Evolutionary conservation across 2,113 vertebrate genomes (phyloP), one percentile per base, ranked within the genome.

Genomic region (Anarrhichthys ocellatus): DNA sequence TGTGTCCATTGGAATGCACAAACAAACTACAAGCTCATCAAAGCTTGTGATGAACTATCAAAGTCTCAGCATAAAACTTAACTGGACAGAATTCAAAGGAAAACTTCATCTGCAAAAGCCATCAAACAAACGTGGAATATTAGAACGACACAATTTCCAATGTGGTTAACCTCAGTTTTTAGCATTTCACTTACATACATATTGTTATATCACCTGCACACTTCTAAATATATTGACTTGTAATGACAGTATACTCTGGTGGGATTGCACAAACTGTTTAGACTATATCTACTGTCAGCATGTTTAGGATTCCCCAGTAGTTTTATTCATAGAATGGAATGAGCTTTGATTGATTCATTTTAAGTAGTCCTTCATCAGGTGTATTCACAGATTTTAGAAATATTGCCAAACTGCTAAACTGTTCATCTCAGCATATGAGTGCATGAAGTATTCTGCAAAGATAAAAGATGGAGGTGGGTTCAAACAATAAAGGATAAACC

Each of bases 1-100:
- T 56, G 59, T 71, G 15, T 58, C 61, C 22, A 59, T 17, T 27
- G 27, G 59, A 71, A 80, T 24, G 27, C 36, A 69, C 58, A 73
- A n/a, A 73, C 68, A 52, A 42, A 52, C 38, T 22, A 22, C 40
- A 62, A 32, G 61, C 36, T 77, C 15, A 74, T 61, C 58, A 50
- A 79, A 34, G 2, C 15, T 50, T 42, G 4, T 36, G 17, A 56
- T 59, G 11, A 68, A 9, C 34, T 29, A 46, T 48, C 44, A 77
- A 54, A 58, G 65, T 71, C 42, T 63, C 20, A 38, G 15, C 13
- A 9, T 44, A 27, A 24, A 67, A 22, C 64, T 22, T 14, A 20
- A 68, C 20, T 54, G 10, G 44, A 67, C 34, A 67, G 9, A 40
- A 17, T 36, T 20, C 8, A 46, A 29, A 59, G 42, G n/a, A 59